These are phyloP conservation scores for Sebastes dallii DNA, from an alignment of 2,797 vertebrate genomes.

Conservation along the genomic window DNA sequence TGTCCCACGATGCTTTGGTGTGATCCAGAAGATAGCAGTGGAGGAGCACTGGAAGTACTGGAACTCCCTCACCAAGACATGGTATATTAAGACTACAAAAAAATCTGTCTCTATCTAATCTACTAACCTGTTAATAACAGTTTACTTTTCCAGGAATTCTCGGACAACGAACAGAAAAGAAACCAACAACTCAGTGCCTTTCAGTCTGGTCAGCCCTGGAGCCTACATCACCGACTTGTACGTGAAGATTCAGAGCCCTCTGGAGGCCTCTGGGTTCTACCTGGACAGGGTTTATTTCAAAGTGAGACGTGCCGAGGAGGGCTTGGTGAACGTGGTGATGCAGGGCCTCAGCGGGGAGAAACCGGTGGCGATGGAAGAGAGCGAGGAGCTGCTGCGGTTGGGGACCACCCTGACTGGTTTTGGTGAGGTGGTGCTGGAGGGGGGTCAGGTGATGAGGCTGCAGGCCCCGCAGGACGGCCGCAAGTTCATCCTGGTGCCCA, in stretches of 20 bases:
- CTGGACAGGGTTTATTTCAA: constrained; percentile 73
- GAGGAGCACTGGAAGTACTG: constrained; percentile 77
- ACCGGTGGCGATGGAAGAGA: constrained; percentile 63
- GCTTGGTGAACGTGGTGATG: constrained; percentile 54
- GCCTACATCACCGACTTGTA: constrained; percentile 54
- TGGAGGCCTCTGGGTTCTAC: constrained; percentile 67
- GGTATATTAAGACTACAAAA: constrained; percentile 48
- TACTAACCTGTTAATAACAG: not conserved
- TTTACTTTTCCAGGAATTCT: constrained; percentile 64
- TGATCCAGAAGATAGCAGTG: constrained; percentile 75
- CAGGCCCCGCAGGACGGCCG: constrained; percentile 75
- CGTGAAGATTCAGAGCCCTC: constrained; percentile 75
- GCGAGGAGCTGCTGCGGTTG: constrained; percentile 77
- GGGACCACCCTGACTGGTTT: constrained; percentile 77
- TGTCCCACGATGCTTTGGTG: constrained; percentile 75
- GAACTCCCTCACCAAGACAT: constrained; percentile 67
- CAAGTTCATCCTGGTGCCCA: constrained; percentile 69
- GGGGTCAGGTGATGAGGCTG: constrained; percentile 69
- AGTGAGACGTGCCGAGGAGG: constrained; percentile 51
- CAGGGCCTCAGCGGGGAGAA: constrained; percentile 72
- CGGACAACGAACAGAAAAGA: constrained; percentile 64
- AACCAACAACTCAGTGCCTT: constrained; percentile 75
- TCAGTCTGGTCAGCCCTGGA: constrained; percentile 73
- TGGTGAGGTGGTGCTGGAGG: constrained; percentile 82
- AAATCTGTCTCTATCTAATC: not conserved